Evolutionary conservation across 2,888 invertebrate genomes (phyloP), one percentile per base, ranked within the genome.

Genomic region (Lasioglossum pauxillum): DNA sequence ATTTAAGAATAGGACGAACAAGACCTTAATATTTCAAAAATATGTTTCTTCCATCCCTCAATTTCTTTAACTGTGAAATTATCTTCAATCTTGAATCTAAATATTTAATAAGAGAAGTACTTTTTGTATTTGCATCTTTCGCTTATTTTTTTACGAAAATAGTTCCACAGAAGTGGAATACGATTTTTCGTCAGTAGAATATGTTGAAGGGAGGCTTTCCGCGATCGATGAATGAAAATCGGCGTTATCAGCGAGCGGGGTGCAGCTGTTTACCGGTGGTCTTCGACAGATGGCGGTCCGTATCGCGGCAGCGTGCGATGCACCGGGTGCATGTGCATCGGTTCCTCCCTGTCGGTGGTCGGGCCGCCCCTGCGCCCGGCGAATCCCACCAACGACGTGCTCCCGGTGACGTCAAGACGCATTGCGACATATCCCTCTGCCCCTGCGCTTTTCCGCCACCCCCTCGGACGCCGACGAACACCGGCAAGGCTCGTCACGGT

Each of bases 401-500:
- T 89, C 81, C n/a, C 89, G 90, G 91, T 94, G 94, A 94, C 94
- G 94, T 94, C 94, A 94, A 94, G 94, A 94, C 94, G 94, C 94
- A 94, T 94, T 94, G 94, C 94, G 94, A 94, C 94, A 94, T 93
- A 93, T 92, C 93, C 89, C 86, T 88, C 82, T 89, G 86, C 90
- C 89, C 91, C 90, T 38, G 67, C 35, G 85, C 84, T 91, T 86
- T n/a, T 82, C 72, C 71, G 67, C 81, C 79, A 38, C 85, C 53
- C 67, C 76, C 74, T 35, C 77, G 23, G 41, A 69, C 27, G 35
- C 78, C 41, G 57, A 23, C 80, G 72, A 73, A 64, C 23, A 71
- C 67, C 31, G 49, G 64, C 16, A 7, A 31, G 27, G 31, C 31
- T 64, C 64, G 64, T 64, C 67, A 38, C 67, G 67, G 78, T 69